A percentile compares a stretch with the other conserved stretches of the same genome.
These are phyloP conservation scores for Fratercula arctica DNA, from an alignment of 2,797 vertebrate genomes.

Conservation along the genomic window DNA sequence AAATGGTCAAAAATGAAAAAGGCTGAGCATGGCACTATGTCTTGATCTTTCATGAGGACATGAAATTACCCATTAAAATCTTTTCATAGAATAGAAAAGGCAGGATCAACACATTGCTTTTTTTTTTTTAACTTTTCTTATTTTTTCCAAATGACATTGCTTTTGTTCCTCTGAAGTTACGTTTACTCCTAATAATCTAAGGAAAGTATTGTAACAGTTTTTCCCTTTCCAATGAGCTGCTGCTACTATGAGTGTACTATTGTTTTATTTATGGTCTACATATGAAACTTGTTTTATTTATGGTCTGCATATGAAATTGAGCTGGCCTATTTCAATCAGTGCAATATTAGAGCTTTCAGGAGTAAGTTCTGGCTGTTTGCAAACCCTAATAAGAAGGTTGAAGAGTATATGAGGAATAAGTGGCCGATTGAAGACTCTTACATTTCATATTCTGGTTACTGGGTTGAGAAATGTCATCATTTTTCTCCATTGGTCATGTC, in stretches of 20 bases:
- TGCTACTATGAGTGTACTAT: background rate
- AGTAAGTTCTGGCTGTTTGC: background rate
- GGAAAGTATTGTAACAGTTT: background rate
- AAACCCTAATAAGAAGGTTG: background rate
- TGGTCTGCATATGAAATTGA: background rate
- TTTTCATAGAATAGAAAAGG: background rate
- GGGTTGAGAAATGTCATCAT: background rate
- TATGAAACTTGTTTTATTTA: background rate
- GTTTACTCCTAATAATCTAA: background rate
- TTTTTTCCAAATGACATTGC: background rate
- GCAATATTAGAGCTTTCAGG: background rate
- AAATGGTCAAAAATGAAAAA: background rate
- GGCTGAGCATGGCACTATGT: background rate
- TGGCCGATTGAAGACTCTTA: background rate
- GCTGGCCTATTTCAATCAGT: background rate
- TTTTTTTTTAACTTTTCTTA: too few species aligned
- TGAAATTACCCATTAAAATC: background rate
- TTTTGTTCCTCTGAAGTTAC: background rate
- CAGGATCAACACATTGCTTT: accelerated
- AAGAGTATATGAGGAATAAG: background rate
- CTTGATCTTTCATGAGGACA: background rate
- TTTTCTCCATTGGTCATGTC: background rate
- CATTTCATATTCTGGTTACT: background rate
- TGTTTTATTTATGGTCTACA: background rate
- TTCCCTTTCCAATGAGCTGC: background rate